These are phyloP conservation scores for Megalops atlanticus DNA, from an alignment of 2,113 vertebrate species.

Conservation along the genomic window DNA sequence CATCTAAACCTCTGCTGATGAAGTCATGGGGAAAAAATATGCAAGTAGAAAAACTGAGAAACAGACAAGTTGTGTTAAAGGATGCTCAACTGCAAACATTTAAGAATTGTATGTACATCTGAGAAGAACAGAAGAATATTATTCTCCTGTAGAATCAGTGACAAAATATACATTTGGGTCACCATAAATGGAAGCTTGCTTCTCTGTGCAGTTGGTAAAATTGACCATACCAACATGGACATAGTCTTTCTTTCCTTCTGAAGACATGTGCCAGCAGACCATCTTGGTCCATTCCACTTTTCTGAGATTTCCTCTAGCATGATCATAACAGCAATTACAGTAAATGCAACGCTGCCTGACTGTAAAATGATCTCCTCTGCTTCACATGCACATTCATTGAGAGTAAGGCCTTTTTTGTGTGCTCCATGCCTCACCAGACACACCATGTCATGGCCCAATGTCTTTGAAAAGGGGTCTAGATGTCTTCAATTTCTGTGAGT, in stretches of 20 bases:
- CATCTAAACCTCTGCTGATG: slow-evolving; percentile 30
- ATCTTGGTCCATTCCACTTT: slow-evolving; percentile 35
- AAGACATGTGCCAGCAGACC: slow-evolving; percentile 40
- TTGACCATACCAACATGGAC: slow-evolving; percentile 29
- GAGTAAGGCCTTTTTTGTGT: not conserved
- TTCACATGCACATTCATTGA: slow-evolving; percentile 30
- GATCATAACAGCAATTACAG: slow-evolving; percentile 29
- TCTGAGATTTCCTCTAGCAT: slow-evolving; percentile 11
- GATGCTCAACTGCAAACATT: not conserved
- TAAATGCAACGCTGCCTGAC: slow-evolving; percentile 21
- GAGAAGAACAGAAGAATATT: not conserved
- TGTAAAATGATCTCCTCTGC: slow-evolving; percentile 29
- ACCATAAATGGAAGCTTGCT: slow-evolving; percentile 31
- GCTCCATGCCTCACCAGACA: slow-evolving; percentile 18
- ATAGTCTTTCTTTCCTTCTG: not conserved
- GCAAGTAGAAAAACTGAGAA: not conserved
- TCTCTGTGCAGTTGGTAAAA: slow-evolving; percentile 25
- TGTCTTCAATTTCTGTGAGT: slow-evolving; percentile 30
- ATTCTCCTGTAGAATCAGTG: not conserved
- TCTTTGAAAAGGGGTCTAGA: slow-evolving; percentile 36
- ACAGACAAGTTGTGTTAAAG: slow-evolving; percentile 10
- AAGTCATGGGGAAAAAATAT: slow-evolving; percentile 26
- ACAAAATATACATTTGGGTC: slow-evolving; percentile 18
- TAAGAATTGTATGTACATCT: not conserved
- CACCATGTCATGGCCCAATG: not conserved